Evolutionary conservation across 2,797 vertebrate species (phyloP), one percentile per base, ranked within the genome.

Genomic region (Nannoperca australis): DNA sequence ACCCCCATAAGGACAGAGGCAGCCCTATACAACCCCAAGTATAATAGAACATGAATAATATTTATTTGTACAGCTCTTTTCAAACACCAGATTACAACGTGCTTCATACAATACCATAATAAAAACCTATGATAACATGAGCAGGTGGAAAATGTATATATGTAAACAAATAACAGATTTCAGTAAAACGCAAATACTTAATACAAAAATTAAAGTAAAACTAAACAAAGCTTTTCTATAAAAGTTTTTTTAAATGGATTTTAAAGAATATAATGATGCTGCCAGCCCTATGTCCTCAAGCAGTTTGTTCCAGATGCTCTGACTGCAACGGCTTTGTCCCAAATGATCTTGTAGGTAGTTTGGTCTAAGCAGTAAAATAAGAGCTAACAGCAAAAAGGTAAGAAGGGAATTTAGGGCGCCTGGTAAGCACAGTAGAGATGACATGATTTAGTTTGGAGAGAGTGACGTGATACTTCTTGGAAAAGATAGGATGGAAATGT

Each of bases 401-500:
- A 63, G 38, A 64, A 18, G 51, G 44, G 32, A 42, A 32, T 70
- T 73, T 53, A 36, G 36, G 59, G 59, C 2, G 6, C 15, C 50
- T 42, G 45, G 51, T 58, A 34, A 64, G 40, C 27, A 3, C 47
- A 61, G 38, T n/a, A 55, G 40, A 65, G 63, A 45, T 34, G 60
- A 70, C 36, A 55, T 73, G 80, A 77, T 79, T 84, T 70, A 42
- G 67, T 67, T 78, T 54, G 67, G 63, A 88, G 70, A 61, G 53
- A 75, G 55, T 84, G 84, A 86, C 18, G 75, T 59, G 53, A 69
- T 79, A 3, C n/a, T 66, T 79, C 72, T 79, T 32, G 72, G 59
- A 80, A 78, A 50, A 79, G 81, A 65, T 42, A 60, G 61, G 51
- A 65, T 73, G 65, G 67, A 82, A 67, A 76, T 79, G 45, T 85